Evolutionary conservation across 2,888 invertebrate genomes (phyloP), one percentile per base, ranked within the genome.

Genomic region (Vesta saturnalis): DNA sequence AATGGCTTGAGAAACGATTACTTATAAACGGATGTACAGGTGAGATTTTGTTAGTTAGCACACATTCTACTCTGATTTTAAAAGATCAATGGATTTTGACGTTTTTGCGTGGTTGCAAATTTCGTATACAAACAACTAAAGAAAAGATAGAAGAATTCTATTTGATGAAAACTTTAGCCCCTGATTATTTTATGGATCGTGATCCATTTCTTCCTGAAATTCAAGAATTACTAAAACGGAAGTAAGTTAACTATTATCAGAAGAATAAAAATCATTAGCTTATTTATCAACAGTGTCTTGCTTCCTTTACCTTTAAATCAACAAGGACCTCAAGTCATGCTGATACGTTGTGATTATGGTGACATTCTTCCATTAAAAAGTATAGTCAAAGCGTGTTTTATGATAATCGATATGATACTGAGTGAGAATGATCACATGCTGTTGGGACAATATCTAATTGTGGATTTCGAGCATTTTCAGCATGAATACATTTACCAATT

Each of bases 1-100:
- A 86, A 22, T 88, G 88, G 88, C 75, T 88, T 8, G 79, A 80
- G 0, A 87, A 87, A 74, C 88, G 88, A 74, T 85, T 86, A 0
- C 87, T 88, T 76, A 76, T 88, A 18, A 82, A 78, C 72, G 86
- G 15, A 12, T 15, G 58, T 1, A 18, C 39, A 58, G 58, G 58
- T 58, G 16, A 43, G 19, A 39, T 19, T 35, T 15, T n/a, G 18
- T n/a, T n/a, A 22, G 6, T 19, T 22, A 19, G 2, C 1, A 8
- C 3, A 16, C 55, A 8, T 30, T 19, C n/a, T 15, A 18, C 15
- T 30, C 14, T 55, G 15, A n/a, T 67, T 64, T 46, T 54, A 70
- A 67, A 70, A 21, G 64, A 64, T 15, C 22, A 35, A 4, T 47
- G 64, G 15, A n/a, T 70, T 14, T 22, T 59, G 15, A 30, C n/a